phyloP scores from a whole-genome alignment of 2,113 vertebrate genomes.

The Drymodes brunneopygia region DNA sequence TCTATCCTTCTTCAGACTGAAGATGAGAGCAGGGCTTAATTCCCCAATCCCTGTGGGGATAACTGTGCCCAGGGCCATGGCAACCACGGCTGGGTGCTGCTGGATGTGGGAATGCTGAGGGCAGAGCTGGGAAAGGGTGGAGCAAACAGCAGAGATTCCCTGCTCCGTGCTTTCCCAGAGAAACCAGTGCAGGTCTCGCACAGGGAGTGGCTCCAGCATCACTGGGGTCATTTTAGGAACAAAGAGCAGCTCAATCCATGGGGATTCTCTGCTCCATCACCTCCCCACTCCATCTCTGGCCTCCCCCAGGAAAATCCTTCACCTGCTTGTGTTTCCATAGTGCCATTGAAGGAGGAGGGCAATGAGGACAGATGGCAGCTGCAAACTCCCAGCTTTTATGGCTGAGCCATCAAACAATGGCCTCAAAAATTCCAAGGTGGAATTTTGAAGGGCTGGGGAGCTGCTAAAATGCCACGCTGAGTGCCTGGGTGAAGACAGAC shows the following conservation, averaged over 20 bases:
- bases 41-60: not conserved
- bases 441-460: not conserved
- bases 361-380: not conserved
- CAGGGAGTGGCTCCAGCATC: not conserved
- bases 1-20: not conserved
- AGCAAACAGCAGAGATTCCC: not conserved
- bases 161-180: not conserved
- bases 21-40: not conserved
- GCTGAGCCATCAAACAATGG: not conserved
- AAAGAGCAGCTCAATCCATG: not conserved
- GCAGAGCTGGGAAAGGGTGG: not conserved
- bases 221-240: not conserved
- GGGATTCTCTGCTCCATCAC: not conserved
- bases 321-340: not conserved
- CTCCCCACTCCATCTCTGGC: not conserved
- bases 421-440: not conserved
- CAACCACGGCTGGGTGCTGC: not conserved
- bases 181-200: accelerated
- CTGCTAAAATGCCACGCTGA: accelerated
- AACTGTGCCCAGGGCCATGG: not conserved
- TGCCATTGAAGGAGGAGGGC: not conserved
- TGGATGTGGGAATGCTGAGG: not conserved
- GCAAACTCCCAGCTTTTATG: not conserved
- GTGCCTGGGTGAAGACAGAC: not conserved
- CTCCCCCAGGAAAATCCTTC: not conserved